These are phyloP conservation scores for Squalus acanthias DNA, from an alignment of 2,797 vertebrate species.

Conservation along the genomic window DNA sequence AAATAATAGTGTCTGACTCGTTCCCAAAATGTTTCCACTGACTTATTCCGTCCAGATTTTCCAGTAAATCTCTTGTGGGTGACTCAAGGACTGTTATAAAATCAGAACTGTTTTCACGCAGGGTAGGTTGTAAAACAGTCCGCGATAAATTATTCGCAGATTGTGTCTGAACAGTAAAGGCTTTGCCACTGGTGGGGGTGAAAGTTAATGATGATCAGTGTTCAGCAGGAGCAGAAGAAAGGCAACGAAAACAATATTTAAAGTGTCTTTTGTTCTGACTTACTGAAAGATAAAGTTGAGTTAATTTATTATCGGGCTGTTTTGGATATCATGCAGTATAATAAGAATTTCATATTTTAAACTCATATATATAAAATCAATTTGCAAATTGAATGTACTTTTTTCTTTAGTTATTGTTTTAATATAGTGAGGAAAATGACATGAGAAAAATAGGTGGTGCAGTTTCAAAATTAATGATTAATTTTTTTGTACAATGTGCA, in stretches of 20 bases:
- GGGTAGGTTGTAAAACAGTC: not conserved
- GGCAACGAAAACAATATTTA: not conserved
- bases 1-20: not conserved
- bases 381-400: not conserved
- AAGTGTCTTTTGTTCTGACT: not conserved
- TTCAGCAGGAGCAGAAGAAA: not conserved
- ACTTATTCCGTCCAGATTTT: constrained; percentile 15
- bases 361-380: not conserved
- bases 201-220: not conserved
- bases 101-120: not conserved
- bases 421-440: not conserved
- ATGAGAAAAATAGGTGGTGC: not conserved
- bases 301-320: not conserved
- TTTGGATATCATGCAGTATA: not conserved
- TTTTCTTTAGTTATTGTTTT: not conserved
- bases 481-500: not conserved
- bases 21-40: not conserved
- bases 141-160: not conserved
- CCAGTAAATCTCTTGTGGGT: not conserved
- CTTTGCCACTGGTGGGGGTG: not conserved
- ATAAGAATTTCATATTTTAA: not conserved
- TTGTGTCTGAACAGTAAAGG: not conserved
- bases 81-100: not conserved
- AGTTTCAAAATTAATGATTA: not conserved
- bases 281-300: not conserved